Evolutionary conservation across 64 coral and sea anemone genomes (phyloP).

Genomic region (Orbicella faveolata): DNA sequence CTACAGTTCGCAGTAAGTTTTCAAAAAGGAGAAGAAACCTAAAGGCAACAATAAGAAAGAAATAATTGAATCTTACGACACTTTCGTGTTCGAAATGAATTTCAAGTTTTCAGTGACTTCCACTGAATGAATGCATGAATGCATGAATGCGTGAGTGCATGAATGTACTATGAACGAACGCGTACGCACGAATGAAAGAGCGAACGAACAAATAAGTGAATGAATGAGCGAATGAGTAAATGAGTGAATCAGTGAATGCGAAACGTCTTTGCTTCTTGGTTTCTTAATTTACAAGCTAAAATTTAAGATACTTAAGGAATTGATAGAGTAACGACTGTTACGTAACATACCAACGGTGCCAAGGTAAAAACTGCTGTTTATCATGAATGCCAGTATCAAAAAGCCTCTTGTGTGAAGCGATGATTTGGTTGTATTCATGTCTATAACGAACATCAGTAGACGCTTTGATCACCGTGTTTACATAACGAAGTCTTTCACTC

Average conservation of each 20-base stretch:
- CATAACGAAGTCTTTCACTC: constrained; percentile 55
- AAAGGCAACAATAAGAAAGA: not conserved
- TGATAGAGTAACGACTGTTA: not conserved
- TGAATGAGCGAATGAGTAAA: not conserved
- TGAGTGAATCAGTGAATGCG: not conserved
- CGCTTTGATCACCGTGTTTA: constrained; percentile 44
- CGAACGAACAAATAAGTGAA: not conserved
- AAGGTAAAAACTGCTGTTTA: constrained; percentile 60
- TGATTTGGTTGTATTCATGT: constrained; percentile 29
- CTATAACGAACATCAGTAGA: constrained; percentile 8
- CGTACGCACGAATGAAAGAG: not conserved
- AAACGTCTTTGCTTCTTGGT: not conserved
- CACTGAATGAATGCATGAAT: too few species aligned
- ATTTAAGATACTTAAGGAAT: not conserved
- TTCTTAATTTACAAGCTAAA: not conserved
- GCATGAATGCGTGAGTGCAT: too few species aligned
- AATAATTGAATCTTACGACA: not conserved
- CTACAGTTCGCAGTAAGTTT: constrained; percentile 54
- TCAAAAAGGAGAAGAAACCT: constrained; percentile 54
- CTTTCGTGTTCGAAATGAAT: too few species aligned
- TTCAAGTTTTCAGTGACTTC: too few species aligned
- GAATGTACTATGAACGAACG: too few species aligned
- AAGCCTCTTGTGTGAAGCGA: constrained; percentile 24
- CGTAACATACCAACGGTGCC: constrained; percentile 73
- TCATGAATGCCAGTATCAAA: constrained; percentile 49